Percentiles rank a stretch among this genome's conserved stretches.
These are phyloP conservation scores for Nowickia ferox DNA, from an alignment of 2,888 invertebrate species.

Conservation along the genomic window DNA sequence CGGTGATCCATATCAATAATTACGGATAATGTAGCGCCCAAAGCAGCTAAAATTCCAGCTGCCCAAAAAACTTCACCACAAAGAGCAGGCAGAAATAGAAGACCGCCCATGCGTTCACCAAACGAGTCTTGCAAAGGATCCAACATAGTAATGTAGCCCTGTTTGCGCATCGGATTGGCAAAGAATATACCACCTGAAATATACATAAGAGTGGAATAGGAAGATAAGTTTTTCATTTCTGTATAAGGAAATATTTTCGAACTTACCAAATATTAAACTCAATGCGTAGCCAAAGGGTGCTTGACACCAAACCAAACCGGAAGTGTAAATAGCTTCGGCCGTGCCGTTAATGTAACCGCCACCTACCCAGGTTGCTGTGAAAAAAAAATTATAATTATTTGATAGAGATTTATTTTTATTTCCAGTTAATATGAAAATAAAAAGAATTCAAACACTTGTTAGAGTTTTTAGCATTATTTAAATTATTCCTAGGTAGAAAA, in stretches of 20 bases:
- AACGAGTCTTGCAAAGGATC: conserved; percentile 98
- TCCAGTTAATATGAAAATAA: not conserved
- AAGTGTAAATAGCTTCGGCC: conserved; percentile 97
- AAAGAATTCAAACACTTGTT: too few relatives aligned
- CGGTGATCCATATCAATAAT: conserved; percentile 98
- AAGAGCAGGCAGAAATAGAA: conserved; percentile 97
- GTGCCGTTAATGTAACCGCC: conserved; percentile 99
- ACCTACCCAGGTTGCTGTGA: conserved; percentile 98
- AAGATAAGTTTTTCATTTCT: not conserved
- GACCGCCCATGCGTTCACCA: conserved; percentile 98
- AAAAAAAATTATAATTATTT: conserved; percentile 8
- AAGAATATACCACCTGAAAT: conserved; percentile 96
- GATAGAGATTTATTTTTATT: not conserved
- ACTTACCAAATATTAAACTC: conserved; percentile 95
- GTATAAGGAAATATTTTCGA: not conserved
- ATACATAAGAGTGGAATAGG: not conserved
- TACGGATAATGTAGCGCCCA: conserved; percentile 97
- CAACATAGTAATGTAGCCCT: conserved; percentile 99
- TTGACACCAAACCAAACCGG: conserved; percentile 98
- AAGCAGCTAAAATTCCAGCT: conserved; percentile 97
- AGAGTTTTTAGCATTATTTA: too few relatives aligned
- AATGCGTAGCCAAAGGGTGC: conserved; percentile 99
- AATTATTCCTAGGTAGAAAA: too few relatives aligned
- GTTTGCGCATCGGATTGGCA: conserved; percentile 98
- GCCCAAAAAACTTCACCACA: conserved; percentile 99